Percentiles rank a stretch among this genome's conserved stretches.
These are phyloP conservation scores for Scartelaos histophorus DNA, from an alignment of 2,113 vertebrate species.

Conservation along the genomic window DNA sequence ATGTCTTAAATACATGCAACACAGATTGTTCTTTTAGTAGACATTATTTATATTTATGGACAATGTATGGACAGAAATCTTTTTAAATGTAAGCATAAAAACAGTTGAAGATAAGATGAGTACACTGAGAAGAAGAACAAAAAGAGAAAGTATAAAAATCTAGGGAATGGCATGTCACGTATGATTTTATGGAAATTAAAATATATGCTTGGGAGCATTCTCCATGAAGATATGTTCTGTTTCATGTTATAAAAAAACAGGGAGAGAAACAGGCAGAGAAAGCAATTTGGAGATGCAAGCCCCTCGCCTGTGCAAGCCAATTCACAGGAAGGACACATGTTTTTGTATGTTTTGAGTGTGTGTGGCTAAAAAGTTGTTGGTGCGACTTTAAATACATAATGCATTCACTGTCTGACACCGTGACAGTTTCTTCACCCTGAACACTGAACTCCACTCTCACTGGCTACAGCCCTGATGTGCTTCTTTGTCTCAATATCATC, in stretches of 20 bases:
- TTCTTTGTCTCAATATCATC: background rate
- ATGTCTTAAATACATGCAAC: background rate
- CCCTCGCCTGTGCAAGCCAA: too few species aligned
- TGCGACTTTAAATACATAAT: background rate
- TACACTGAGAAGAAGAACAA: background rate
- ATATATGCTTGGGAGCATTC: too few species aligned
- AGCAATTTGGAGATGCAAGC: too few species aligned
- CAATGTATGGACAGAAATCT: background rate
- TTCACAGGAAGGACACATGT: too few species aligned
- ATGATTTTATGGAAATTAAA: too few species aligned
- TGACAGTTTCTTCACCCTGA: background rate
- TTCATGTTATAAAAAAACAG: too few species aligned
- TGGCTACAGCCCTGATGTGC: background rate
- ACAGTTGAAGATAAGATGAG: background rate
- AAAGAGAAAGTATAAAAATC: too few species aligned
- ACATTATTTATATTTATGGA: background rate
- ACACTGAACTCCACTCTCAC: background rate
- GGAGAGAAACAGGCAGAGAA: too few species aligned
- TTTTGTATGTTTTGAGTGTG: too few species aligned
- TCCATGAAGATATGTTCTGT: too few species aligned
- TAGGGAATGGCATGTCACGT: too few species aligned
- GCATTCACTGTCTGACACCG: background rate
- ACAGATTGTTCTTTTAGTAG: background rate
- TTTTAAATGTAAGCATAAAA: background rate
- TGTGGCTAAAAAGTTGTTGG: too few species aligned